Percentiles rank a stretch among this genome's conserved stretches.
phyloP scores from a whole-genome alignment of 1,140 invertebrate species.

The Micrasema longulum region DNA sequence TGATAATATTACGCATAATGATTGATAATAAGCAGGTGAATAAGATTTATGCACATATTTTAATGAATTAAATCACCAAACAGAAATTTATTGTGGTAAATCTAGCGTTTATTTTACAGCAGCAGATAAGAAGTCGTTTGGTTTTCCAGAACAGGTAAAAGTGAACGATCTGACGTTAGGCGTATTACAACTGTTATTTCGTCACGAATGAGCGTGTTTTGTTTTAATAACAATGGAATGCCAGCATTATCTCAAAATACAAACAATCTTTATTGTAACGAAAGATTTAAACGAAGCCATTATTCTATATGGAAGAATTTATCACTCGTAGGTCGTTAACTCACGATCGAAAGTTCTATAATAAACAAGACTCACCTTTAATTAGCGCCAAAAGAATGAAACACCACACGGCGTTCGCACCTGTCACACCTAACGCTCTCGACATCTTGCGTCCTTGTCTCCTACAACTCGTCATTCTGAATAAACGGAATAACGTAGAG shows the following conservation, averaged over 20 bases:
- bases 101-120: no score
- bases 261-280: neutral
- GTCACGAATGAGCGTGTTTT: constrained; percentile 12
- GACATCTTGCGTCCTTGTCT: constrained; percentile 45
- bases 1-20: no score
- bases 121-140: no score
- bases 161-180: constrained; percentile 5
- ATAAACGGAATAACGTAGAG: constrained; percentile 6
- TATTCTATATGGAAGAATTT: neutral
- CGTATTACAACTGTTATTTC: constrained; percentile 2
- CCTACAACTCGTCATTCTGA: constrained; percentile 35
- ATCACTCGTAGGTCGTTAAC: neutral
- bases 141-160: no score
- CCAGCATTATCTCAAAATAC: neutral
- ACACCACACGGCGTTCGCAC: constrained; percentile 44
- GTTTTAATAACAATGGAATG: constrained; percentile 28
- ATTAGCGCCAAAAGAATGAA: constrained; percentile 35
- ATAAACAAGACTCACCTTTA: constrained; percentile 42
- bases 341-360: neutral
- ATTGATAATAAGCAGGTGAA: no score
- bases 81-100: no score
- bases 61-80: no score
- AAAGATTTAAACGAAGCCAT: neutral
- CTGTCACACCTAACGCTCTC: constrained; percentile 42
- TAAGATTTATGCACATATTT: no score